Conservation (phyloP, 1,140 invertebrate species). For the Andricus grossulariae region DNA sequence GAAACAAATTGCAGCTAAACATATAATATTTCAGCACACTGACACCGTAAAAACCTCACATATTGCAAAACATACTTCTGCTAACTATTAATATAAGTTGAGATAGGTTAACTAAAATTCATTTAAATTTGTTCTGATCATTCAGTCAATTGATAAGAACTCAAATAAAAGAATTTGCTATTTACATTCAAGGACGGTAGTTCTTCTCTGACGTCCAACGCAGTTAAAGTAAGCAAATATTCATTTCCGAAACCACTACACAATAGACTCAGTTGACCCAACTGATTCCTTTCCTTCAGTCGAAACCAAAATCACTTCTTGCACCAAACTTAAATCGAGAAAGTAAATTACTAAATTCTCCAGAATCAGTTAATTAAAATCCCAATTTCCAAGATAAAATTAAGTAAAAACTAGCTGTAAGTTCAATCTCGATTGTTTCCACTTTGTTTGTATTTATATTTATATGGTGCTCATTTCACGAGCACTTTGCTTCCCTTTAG, state of each 20-base stretch:
- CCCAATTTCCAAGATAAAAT: too few relatives aligned
- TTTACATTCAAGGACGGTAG: background rate
- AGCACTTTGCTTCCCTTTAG: too few relatives aligned
- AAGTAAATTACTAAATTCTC: background rate
- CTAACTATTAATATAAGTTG: too few relatives aligned
- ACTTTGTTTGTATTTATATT: too few relatives aligned
- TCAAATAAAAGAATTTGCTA: background rate
- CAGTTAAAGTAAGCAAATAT: constrained; percentile 13
- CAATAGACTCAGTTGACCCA: constrained; percentile 13
- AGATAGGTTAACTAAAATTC: background rate
- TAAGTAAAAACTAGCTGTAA: too few relatives aligned
- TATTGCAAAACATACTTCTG: too few relatives aligned
- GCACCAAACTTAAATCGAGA: background rate
- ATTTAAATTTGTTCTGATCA: background rate
- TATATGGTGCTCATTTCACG: too few relatives aligned
- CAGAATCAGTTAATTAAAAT: too few relatives aligned
- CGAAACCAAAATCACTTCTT: background rate
- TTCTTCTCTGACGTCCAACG: background rate
- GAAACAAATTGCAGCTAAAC: too few relatives aligned
- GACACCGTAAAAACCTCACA: too few relatives aligned
- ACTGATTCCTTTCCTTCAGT: background rate
- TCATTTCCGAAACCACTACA: background rate
- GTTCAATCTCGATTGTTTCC: too few relatives aligned
- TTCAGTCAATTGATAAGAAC: constrained; percentile 3
- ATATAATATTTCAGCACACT: too few relatives aligned